A percentile compares a stretch with the other conserved stretches of the same genome.
Evolutionary conservation across 2,113 vertebrate genomes (phyloP).

Genomic region (western clawed frog (Xenopus tropicalis)): UCB_Xtro_10.0 CM004449.2:16629501-16630000

Average conservation of each 20-base stretch:
- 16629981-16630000: too few relatives aligned
- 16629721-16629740: neutral
- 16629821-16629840: too few relatives aligned
- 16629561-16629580: conserved; percentile 4
- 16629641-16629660: neutral
- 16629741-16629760: neutral
- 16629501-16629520: too few relatives aligned
- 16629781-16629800: too few relatives aligned
- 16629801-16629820: too few relatives aligned
- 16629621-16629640: conserved; percentile 20
- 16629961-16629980: too few relatives aligned
- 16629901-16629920: too few relatives aligned
- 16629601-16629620: conserved; percentile 22
- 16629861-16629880: too few relatives aligned
- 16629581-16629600: conserved; percentile 12
- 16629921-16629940: too few relatives aligned
- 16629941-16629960: too few relatives aligned
- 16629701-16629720: neutral
- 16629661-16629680: neutral
- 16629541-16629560: conserved; percentile 8
- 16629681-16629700: neutral
- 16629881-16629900: too few relatives aligned
- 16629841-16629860: too few relatives aligned
- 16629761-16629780: neutral
- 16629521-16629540: neutral